Evolutionary conservation across 1,140 invertebrate species (phyloP).

Genomic region (Bombus superbus): DNA sequence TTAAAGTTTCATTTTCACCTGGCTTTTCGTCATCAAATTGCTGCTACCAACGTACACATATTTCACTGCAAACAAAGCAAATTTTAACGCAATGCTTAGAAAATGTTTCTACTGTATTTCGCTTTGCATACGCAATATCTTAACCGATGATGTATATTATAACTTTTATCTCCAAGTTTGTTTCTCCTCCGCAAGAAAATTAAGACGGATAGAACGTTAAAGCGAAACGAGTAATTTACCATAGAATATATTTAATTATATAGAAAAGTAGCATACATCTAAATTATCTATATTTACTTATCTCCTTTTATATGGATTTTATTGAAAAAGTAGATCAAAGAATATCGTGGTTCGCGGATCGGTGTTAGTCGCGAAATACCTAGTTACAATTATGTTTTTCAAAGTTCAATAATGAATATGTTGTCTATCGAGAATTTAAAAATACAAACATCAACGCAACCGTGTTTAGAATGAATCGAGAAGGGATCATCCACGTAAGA

Average conservation of each 20-base stretch:
- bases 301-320: background rate
- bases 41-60: constrained; percentile 6
- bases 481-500: constrained; percentile 40
- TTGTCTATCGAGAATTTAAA: background rate
- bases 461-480: constrained; percentile 29
- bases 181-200: background rate
- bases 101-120: background rate
- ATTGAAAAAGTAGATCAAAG: background rate
- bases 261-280: background rate
- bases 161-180: background rate
- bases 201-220: background rate
- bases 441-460: background rate
- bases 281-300: background rate
- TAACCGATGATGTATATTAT: background rate
- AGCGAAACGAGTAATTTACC: background rate
- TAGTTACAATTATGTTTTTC: background rate
- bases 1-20: constrained; percentile 44
- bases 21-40: constrained; percentile 33
- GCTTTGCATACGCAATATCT: background rate
- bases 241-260: background rate
- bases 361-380: background rate
- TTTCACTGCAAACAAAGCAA: background rate
- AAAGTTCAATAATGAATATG: background rate
- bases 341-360: too few species aligned
- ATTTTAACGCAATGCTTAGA: background rate